These are phyloP conservation scores for Chalcis sispes DNA, from an alignment of 2,888 invertebrate genomes.

Conservation along the genomic window DNA sequence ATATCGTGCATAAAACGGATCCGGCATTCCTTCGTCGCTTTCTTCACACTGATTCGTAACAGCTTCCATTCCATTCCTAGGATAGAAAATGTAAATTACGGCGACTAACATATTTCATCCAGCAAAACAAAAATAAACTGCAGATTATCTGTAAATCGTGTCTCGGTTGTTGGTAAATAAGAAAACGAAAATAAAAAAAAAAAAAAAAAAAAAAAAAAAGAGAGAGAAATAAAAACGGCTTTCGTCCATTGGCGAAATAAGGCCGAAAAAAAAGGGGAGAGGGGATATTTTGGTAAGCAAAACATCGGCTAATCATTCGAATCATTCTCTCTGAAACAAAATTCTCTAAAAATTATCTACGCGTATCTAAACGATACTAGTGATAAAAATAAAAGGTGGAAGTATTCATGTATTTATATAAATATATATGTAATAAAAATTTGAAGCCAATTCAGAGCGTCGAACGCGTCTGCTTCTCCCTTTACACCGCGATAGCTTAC, in stretches of 20 bases:
- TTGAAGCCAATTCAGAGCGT: not conserved
- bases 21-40: not conserved
- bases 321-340: slow-evolving; percentile 41
- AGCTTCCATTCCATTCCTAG: slow-evolving; percentile 19
- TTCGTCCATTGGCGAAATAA: not conserved
- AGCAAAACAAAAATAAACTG: slow-evolving; percentile 44
- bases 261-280: slow-evolving; percentile 6
- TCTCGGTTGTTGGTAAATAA: slow-evolving; percentile 11
- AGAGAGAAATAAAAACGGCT: slow-evolving; percentile 24
- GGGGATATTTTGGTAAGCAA: not conserved
- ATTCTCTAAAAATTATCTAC: slow-evolving; percentile 35
- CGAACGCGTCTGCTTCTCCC: not conserved
- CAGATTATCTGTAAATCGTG: slow-evolving; percentile 38
- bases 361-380: slow-evolving; percentile 18
- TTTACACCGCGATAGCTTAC: not conserved
- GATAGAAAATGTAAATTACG: slow-evolving; percentile 6
- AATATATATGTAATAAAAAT: not conserved
- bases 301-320: not conserved
- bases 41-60: not conserved
- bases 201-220: slow-evolving; percentile 27
- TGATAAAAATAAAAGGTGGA: slow-evolving; percentile 35
- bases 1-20: slow-evolving; percentile 47
- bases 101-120: slow-evolving; percentile 28
- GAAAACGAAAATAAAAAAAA: slow-evolving; percentile 31
- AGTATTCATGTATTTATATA: slow-evolving; percentile 6